Base-by-base conservation (phyloP, 2,113 vertebrate species). In the Eupsittula cactorum region DNA sequence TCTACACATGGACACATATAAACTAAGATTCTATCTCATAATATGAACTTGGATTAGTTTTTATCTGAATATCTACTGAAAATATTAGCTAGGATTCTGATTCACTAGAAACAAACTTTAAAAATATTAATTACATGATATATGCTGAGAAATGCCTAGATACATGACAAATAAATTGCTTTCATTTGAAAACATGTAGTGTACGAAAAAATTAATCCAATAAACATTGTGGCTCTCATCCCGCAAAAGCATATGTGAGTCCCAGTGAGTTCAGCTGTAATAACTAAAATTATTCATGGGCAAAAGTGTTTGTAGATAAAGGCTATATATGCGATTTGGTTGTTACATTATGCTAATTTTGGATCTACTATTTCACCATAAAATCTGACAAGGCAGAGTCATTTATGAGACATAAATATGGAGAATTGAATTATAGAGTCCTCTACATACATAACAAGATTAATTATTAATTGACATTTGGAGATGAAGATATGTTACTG, bases 311-410 rank as follows among this genome's bases (percentile, higher is more conserved):
- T 95, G 80, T 77, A 93, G 90, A 94, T 92, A 91, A 95, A 92
- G 91, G 84, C 95, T 88, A 75, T 90, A 82, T 55, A 73, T 76
- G 80, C 0, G 2, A 86, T 87, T 93, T 94, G 81, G 91, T 96
- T 95, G 96, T 82, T 94, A 68, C 57, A 86, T 89, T 94, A 96
- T 92, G 88, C 49, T 95, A 97, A 95, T 94, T 94, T 91, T 65
- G 81, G 64, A 94, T 92, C 80, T 82, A 93, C 90, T 94, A 94
- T 86, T 96, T 93, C 82, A 94, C 93, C 95, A 94, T 95, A 96
- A 97, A 97, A 96, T 92, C 93, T 95, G 96, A 95, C 95, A 95
- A 96, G 88, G 70, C 86, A 96, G 88, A 95, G 63, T 92, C 74
- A 94, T 94, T 96, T 93, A 91, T 31, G 70, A 93, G 92, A 87